Evolutionary conservation across 1,140 invertebrate species (phyloP).

Genomic region (Panulirus ornatus): DNA sequence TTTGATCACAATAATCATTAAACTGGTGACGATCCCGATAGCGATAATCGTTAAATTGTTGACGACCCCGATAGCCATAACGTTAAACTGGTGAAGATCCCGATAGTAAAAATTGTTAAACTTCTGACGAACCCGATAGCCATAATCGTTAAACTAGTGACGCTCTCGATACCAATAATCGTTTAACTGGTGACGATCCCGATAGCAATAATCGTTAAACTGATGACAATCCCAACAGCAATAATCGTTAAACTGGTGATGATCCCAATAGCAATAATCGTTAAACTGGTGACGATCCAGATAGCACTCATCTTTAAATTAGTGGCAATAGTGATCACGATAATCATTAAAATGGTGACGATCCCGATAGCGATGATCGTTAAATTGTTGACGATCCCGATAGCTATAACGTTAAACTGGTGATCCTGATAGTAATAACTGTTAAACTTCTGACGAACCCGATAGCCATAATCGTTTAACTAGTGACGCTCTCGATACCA

Average conservation of each 20-base stretch:
- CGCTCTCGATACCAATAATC: too few species aligned
- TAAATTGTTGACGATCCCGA: not conserved
- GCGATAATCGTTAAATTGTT: too few species aligned
- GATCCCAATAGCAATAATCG: not conserved
- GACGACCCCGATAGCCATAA: too few species aligned
- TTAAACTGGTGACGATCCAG: not conserved
- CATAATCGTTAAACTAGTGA: too few species aligned
- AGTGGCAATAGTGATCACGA: not conserved
- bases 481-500: not conserved
- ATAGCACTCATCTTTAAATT: not conserved
- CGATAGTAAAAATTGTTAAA: too few species aligned
- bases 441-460: not conserved
- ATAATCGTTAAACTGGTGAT: not conserved
- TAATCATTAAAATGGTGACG: constrained; percentile 12
- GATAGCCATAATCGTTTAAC: constrained; percentile 16
- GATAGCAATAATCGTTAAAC: not conserved
- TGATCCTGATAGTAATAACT: not conserved
- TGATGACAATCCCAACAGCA: not conserved
- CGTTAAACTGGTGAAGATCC: too few species aligned
- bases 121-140: too few species aligned
- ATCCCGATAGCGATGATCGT: not conserved
- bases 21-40: too few species aligned
- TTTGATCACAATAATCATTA: too few species aligned
- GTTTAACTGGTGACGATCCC: too few species aligned
- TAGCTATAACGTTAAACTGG: not conserved